These are phyloP conservation scores for Paramuricea clavata DNA, from an alignment of 92 coral and sea anemone species.

Conservation along the genomic window DNA sequence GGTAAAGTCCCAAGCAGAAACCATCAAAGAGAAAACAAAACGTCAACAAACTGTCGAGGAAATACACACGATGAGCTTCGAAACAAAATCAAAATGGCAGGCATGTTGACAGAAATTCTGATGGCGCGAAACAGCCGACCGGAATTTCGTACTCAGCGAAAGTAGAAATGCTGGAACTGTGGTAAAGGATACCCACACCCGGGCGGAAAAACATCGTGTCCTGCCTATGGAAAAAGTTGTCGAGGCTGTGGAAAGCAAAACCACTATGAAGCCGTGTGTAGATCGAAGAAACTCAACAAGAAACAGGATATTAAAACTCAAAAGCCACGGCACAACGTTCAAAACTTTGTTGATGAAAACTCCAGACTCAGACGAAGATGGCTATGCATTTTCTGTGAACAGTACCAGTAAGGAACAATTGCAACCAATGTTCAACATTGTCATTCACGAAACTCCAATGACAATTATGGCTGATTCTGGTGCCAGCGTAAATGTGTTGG, in stretches of 20 bases:
- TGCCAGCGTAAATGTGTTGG: slow-evolving; percentile 24
- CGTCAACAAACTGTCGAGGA: neutral
- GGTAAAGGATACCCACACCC: slow-evolving; percentile 38
- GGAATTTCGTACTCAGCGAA: neutral
- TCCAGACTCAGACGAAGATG: slow-evolving; percentile 2
- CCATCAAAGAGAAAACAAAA: slow-evolving; percentile 17
- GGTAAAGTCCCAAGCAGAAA: slow-evolving; percentile 55
- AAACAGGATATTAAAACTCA: slow-evolving; percentile 7
- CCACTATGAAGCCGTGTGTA: slow-evolving; percentile 50
- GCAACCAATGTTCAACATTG: neutral
- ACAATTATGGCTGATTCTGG: slow-evolving; percentile 29
- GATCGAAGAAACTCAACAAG: slow-evolving; percentile 28
- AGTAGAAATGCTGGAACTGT: slow-evolving; percentile 50
- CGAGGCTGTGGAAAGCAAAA: slow-evolving; percentile 47
- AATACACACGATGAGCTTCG: too few relatives aligned
- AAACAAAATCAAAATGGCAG: too few relatives aligned
- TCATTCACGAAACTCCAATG: neutral
- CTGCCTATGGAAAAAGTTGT: slow-evolving; percentile 28
- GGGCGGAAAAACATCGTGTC: slow-evolving; percentile 34
- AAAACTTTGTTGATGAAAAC: neutral
- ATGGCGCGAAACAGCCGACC: neutral
- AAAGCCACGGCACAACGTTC: neutral
- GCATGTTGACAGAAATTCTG: slow-evolving; percentile 9
- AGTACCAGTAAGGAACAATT: neutral
- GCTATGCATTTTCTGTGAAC: slow-evolving; percentile 6